phyloP scores from a whole-genome alignment of 2,113 vertebrate genomes.

The Castor canadensis region DNA sequence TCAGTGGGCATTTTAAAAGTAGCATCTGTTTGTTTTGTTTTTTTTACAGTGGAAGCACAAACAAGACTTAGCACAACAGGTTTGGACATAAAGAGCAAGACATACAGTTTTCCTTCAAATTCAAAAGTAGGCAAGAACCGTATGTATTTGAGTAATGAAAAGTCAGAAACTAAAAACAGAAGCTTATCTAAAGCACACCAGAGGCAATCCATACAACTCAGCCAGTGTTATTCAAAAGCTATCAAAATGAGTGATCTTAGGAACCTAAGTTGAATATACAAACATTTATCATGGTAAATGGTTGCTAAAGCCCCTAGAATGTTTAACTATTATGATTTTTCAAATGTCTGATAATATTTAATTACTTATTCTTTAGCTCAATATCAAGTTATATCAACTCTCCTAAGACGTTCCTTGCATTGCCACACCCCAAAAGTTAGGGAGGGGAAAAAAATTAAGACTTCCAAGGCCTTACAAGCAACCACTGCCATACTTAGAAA shows the following conservation, averaged over 20 bases:
- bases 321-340: conserved; percentile 60
- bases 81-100: conserved; percentile 32
- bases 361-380: conserved; percentile 65
- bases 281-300: conserved; percentile 63
- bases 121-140: neutral
- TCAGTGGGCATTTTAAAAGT: conserved; percentile 51
- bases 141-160: conserved; percentile 44
- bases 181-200: conserved; percentile 46
- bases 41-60: neutral
- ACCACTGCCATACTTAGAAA: neutral
- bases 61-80: conserved; percentile 11
- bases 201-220: conserved; percentile 33
- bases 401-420: conserved; percentile 22
- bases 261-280: conserved; percentile 24
- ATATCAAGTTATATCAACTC: conserved; percentile 4
- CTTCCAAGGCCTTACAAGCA: neutral
- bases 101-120: conserved; percentile 14
- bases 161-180: conserved; percentile 51
- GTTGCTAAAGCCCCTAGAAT: conserved; percentile 40
- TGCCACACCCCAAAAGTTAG: neutral
- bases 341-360: conserved; percentile 63
- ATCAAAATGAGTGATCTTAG: conserved; percentile 52
- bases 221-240: conserved; percentile 49
- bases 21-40: neutral
- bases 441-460: neutral